Evolutionary conservation across 2,888 invertebrate genomes (phyloP), one percentile per base, ranked within the genome.

Genomic region (Herminia tarsipennalis): DNA sequence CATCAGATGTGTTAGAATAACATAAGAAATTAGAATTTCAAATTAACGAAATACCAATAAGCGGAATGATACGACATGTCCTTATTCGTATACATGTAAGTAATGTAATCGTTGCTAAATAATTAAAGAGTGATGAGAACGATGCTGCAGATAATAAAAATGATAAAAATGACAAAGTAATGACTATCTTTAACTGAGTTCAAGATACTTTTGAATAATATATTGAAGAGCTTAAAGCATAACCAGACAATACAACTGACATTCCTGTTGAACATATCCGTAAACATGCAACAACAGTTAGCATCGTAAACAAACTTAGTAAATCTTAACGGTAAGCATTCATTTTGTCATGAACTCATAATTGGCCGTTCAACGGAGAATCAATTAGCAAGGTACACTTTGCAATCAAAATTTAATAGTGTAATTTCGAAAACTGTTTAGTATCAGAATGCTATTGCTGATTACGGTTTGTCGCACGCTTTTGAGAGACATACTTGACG

Each of bases 1-100:
- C 13, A 25, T 8, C 18, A 16, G 33, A 38, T 39, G 50, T 50
- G 54, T 44, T n/a, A n/a, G n/a, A n/a, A n/a, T n/a, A n/a, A n/a
- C n/a, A n/a, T n/a, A n/a, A n/a, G n/a, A n/a, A n/a, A n/a, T n/a
- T n/a, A n/a, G n/a, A n/a, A n/a, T n/a, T n/a, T n/a, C n/a, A n/a
- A n/a, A 33, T 28, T 8, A 1, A 12, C 10, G 25, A 14, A 30
- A 35, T 5, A 39, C 9, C 14, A 13, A 21, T n/a, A 40, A 34
- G 16, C 18, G 29, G n/a, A 20, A 10, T 24, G 16, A 9, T 16
- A 5, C n/a, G 10, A n/a, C n/a, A n/a, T n/a, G n/a, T n/a, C n/a
- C n/a, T n/a, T n/a, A n/a, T n/a, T n/a, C n/a, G n/a, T n/a, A n/a
- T n/a, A n/a, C n/a, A n/a, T n/a, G n/a, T n/a, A n/a, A n/a, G n/a